Evolutionary conservation across 2,797 vertebrate species (phyloP), one percentile per base, ranked within the genome.

Genomic region (Myripristis murdjan): DNA sequence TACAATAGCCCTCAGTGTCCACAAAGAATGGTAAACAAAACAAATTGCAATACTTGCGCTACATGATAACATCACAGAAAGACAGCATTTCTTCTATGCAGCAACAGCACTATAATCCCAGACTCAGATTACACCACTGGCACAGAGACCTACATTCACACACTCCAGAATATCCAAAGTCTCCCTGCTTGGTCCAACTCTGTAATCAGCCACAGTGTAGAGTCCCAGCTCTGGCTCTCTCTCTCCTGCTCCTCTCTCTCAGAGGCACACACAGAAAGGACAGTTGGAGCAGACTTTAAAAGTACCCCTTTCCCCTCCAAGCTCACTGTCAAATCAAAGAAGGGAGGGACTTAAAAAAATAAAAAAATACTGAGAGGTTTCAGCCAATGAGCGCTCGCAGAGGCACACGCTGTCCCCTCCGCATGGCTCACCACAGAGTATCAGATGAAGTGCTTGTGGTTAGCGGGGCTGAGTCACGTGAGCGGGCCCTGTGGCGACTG

Each of bases 371-470:
- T 66, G 1, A 82, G 55, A 69, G 61, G 12, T 77, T 86, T 57
- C 64, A 88, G 80, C 92, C 90, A 93, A 93, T 91, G 73, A 72
- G 77, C 77, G 63, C 76, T 68, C 59, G 1, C 11, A 8, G 64
- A 82, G 89, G 79, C 86, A 39, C 90, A 89, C 80, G 84, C 86
- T 74, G 89, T 91, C 88, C 85, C 81, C 83, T 85, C 80, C 44
- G 74, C 86, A 49, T 80, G 87, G 90, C 84, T 94, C 83, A 88
- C 91, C 91, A 79, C 91, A 87, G 75, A 92, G 93, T 93, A 93
- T 94, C 89, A 85, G 85, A 93, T 94, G 92, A 94, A 95, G 94
- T 93, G 92, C 91, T 93, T 94, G 95, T 93, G 95, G 95, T 94
- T 90, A 91, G 90, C 84, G 84, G 83, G 81, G 59, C 85, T 41